phyloP scores from a whole-genome alignment of 2,888 invertebrate genomes.

The Acheta domesticus region DNA sequence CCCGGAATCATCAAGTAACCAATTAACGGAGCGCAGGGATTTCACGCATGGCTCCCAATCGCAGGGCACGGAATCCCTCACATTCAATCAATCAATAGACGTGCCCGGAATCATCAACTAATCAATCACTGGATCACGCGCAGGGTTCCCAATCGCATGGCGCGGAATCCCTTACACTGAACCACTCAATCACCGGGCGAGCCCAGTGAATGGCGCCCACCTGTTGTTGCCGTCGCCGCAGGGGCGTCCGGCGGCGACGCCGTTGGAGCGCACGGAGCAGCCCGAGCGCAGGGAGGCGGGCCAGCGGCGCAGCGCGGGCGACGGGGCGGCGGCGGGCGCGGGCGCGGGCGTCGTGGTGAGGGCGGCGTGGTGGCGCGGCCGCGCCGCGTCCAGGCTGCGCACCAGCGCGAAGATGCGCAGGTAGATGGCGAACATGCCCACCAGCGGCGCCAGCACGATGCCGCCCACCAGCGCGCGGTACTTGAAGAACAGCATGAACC shows the following conservation, averaged over 20 bases:
- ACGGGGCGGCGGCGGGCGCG: not conserved
- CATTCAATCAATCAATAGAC: no score
- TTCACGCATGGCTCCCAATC: no score
- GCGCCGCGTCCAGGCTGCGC: slow-evolving; percentile 52
- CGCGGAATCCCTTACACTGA: no score
- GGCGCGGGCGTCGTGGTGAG: not conserved
- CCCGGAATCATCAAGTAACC: no score
- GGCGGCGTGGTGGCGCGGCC: slow-evolving; percentile 45
- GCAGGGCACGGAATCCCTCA: no score
- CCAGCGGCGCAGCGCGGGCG: not conserved
- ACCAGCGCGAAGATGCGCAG: slow-evolving; percentile 58
- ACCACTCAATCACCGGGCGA: no score
- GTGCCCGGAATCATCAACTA: no score
- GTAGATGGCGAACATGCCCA: slow-evolving; percentile 59
- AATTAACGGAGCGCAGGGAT: no score
- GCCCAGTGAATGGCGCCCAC: no score
- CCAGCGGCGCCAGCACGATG: slow-evolving; percentile 56
- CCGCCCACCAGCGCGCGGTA: slow-evolving; percentile 54
- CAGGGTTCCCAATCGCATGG: no score
- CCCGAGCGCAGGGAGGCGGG: not conserved
- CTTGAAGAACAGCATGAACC: slow-evolving; percentile 47
- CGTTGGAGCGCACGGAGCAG: not conserved
- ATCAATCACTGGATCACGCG: no score
- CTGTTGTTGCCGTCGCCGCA: slow-evolving; percentile 3
- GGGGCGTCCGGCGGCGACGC: not conserved